Evolutionary conservation across 2,113 vertebrate genomes (phyloP).

Genomic region (Suricata suricatta): DNA sequence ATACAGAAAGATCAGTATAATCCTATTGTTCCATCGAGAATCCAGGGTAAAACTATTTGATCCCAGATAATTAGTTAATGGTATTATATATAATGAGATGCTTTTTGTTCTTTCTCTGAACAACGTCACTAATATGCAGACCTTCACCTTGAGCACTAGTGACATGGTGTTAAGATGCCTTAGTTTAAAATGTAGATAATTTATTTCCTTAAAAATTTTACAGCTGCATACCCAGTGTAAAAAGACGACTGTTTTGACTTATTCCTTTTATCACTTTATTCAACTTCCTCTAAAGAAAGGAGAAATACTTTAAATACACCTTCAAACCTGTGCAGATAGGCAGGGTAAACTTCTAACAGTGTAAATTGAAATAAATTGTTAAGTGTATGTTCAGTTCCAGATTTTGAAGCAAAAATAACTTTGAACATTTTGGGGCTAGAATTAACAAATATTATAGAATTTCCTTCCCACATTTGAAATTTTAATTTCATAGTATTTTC

Average conservation of each 20-base stretch:
- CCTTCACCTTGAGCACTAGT: neutral
- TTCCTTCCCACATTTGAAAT: conserved; percentile 79
- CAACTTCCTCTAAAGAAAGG: conserved; percentile 44
- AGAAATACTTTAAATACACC: conserved; percentile 44
- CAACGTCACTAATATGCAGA: neutral
- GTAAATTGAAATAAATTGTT: conserved; percentile 72
- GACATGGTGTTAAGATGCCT: neutral
- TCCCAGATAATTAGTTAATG: neutral
- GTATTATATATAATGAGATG: neutral
- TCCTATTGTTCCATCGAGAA: neutral
- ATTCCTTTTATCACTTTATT: conserved; percentile 35
- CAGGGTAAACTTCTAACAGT: conserved; percentile 51
- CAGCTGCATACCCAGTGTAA: neutral
- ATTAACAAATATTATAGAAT: conserved; percentile 82
- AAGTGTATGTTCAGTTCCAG: conserved; percentile 75
- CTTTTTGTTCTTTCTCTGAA: neutral
- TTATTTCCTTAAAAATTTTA: conserved; percentile 44
- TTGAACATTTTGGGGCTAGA: conserved; percentile 80
- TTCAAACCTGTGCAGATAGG: conserved; percentile 39
- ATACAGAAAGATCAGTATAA: neutral
- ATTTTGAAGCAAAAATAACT: conserved; percentile 81
- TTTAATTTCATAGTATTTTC: conserved; percentile 82
- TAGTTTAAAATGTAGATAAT: neutral
- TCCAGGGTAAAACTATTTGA: neutral
- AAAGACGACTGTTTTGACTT: conserved; percentile 9